Evolutionary conservation across 2,797 vertebrate species (phyloP), one percentile per base, ranked within the genome.

Genomic region (Alfaro cultratus): DNA sequence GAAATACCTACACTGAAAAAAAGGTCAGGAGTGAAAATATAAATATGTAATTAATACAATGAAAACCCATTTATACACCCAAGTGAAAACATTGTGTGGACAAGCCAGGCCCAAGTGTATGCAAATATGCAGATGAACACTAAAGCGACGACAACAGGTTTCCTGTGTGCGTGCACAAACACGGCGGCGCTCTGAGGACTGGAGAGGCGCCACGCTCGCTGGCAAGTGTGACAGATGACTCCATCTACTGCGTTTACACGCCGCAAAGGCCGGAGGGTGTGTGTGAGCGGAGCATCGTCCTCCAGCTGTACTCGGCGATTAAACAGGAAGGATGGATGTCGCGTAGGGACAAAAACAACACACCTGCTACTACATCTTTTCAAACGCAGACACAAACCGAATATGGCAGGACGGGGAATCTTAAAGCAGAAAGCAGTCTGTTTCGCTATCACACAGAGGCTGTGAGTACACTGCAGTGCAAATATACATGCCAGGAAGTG

Each of bases 151-250:
- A 80, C 74, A 73, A 78, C 39, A 76, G 46, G 76, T 64, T 43
- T 73, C 31, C 75, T 1, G 49, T 47, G 13, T 26, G 46, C 34
- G 73, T 26, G 41, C 78, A 18, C 41, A 64, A 53, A 73, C 76
- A 79, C 21, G n/a, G 45, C 8, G 49, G 68, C 79, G 46, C 55
- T 43, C 29, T 10, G 12, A 84, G 13, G 55, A 74, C 83, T 86
- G 87, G 89, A 90, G 86, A 45, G 62, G 16, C 74, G 90, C 88
- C 91, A 90, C 8, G 49, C 72, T 82, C 89, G 87, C 39, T 41
- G 68, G 76, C 75, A 77, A 79, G 91, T 79, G 84, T 94, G 92
- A 94, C 91, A 53, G 91, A 92, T 91, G 85, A 85, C 88, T 93
- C 88, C 43, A 91, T 92, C 90, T 87, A 71, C 80, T 71, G 70